phyloP scores from a whole-genome alignment of 2,888 invertebrate species.

The Blastobasis lacticolella region DNA sequence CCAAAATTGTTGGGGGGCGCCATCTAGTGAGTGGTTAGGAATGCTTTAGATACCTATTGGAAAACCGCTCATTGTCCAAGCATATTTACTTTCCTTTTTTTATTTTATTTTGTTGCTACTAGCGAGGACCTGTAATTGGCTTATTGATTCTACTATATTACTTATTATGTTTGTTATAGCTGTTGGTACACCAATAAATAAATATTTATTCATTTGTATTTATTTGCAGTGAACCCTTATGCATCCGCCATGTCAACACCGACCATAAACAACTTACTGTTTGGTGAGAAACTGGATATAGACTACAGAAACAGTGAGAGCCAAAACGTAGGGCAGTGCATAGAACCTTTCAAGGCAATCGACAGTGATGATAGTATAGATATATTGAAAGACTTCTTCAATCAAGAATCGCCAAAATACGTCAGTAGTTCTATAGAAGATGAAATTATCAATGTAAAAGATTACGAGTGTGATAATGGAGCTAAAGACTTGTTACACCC shows the following conservation, averaged over 20 bases:
- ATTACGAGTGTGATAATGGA: conserved; percentile 4
- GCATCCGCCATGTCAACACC: conserved; percentile 42
- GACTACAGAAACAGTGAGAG: conserved; percentile 7
- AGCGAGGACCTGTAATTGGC: too few species aligned
- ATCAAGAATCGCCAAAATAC: conserved; percentile 8
- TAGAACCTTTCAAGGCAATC: conserved; percentile 20
- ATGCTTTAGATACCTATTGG: too few species aligned
- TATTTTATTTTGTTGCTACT: too few species aligned
- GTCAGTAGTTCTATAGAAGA: conserved; percentile 11
- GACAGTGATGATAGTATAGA: conserved; percentile 19
- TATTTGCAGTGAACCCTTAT: conserved; percentile 1
- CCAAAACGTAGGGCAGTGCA: conserved; percentile 12
- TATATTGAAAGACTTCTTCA: conserved; percentile 36
- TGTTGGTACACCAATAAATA: too few species aligned
- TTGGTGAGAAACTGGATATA: conserved; percentile 35
- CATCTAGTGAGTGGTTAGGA: too few species aligned
- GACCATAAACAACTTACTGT: conserved; percentile 49
- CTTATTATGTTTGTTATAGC: too few species aligned
- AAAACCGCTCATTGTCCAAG: too few species aligned
- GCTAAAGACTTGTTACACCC: not conserved
- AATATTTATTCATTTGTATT: too few species aligned
- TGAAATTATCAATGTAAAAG: conserved; percentile 1
- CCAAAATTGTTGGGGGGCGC: too few species aligned
- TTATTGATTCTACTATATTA: too few species aligned
- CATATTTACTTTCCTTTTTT: too few species aligned